Evolutionary conservation across 2,797 vertebrate species (phyloP), one percentile per base, ranked within the genome.

Genomic region (Merluccius polli): DNA sequence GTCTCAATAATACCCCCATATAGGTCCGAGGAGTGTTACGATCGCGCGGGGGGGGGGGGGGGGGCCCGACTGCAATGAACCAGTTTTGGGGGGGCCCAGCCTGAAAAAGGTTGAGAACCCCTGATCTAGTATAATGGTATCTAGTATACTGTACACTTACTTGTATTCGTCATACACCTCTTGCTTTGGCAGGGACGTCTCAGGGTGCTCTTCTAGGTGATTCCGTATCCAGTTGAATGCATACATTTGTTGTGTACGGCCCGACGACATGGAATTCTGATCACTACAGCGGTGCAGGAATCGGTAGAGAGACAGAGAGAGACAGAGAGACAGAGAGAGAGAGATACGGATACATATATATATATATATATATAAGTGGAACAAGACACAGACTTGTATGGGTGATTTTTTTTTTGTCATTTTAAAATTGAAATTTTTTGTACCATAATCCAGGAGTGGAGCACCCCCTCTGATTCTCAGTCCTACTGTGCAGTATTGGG

Each of bases 161-260:
- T 99, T 99, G 93, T 99, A 99, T 85, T 99, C 98, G 85, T 99
- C 97, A 75, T 99, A 99, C 82, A 99, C 98, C 92, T 99, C 97
- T 93, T 99, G 98, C 91, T 99, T 99, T 83, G 98, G 98, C 83
- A 99, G 95, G 79, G 98, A 99, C 11, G 98, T 99, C 93, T 99
- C 98, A 0, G 96, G 96, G 85, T 99, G 98, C 92, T 99, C 98
- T 84, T 99, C 98, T 87, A 99, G 91, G 89, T 98, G 97, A 92
- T 96, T 99, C 81, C 96, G 95, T 91, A 99, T 99, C 98, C 98
- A 99, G 38, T 96, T 98, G 93, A 98, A 99, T 71, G 98, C 98
- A 68, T 99, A 96, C 93, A 96, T 98, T 92, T 99, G 98, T 91
- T 99, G 97, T 84, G 97, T 96, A 87, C 98, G 96, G 90, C 97